A percentile compares a stretch with the other conserved stretches of the same genome.
Evolutionary conservation across 2,888 invertebrate species (phyloP).

Genomic region (Acheta domesticus): DNA sequence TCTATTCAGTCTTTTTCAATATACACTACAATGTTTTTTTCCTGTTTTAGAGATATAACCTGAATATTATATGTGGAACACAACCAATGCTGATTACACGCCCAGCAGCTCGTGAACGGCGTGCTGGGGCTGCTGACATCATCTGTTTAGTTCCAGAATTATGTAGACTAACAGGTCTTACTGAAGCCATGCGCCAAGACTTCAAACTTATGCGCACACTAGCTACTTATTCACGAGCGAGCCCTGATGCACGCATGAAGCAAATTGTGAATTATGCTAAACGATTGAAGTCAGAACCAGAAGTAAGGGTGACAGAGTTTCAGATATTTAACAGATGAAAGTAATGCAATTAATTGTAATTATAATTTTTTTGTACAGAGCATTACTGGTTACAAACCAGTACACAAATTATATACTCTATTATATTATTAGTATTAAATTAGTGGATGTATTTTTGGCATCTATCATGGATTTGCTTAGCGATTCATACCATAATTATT

Average conservation of each 20-base stretch:
- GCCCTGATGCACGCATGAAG: slow-evolving; percentile 62
- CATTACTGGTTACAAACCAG: too few species aligned
- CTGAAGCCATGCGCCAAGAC: slow-evolving; percentile 62
- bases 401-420: too few species aligned
- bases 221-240: slow-evolving; percentile 69
- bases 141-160: slow-evolving; percentile 80
- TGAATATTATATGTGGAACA: slow-evolving; percentile 56
- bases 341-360: too few species aligned
- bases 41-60: slow-evolving; percentile 59
- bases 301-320: slow-evolving; percentile 27
- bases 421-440: too few species aligned
- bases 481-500: too few species aligned
- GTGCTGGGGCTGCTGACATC: slow-evolving; percentile 64
- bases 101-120: slow-evolving; percentile 66
- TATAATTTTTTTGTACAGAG: too few species aligned
- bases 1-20: too few species aligned
- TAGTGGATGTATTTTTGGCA: too few species aligned
- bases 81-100: slow-evolving; percentile 81
- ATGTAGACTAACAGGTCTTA: slow-evolving; percentile 78
- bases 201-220: slow-evolving; percentile 67
- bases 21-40: too few species aligned
- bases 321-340: too few species aligned
- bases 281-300: slow-evolving; percentile 54
- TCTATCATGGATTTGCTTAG: too few species aligned
- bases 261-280: slow-evolving; percentile 65